A percentile compares a stretch with the other conserved stretches of the same genome.
These are phyloP conservation scores for Drosophila monieri DNA, from an alignment of 2,888 invertebrate genomes.

Conservation along the genomic window DNA sequence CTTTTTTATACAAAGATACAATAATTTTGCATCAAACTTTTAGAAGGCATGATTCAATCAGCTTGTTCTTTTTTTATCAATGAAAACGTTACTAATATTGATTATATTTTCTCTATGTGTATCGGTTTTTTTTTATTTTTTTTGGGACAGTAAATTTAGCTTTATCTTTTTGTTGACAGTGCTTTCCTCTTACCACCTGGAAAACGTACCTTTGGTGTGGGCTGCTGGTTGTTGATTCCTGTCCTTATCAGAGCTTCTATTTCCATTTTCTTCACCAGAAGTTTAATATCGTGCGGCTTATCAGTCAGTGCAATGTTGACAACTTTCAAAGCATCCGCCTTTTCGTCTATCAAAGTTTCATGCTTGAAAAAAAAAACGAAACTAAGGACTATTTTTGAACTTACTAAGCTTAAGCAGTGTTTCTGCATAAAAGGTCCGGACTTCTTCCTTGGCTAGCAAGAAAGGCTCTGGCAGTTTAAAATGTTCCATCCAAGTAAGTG, in stretches of 20 bases:
- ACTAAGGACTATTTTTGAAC: constrained; percentile 8
- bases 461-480: constrained; percentile 24
- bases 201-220: constrained; percentile 1
- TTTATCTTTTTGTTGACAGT: not conserved
- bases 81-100: not conserved
- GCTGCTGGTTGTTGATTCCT: constrained; percentile 17
- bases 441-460: constrained; percentile 34
- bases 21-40: not conserved
- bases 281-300: constrained; percentile 49
- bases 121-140: not conserved
- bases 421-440: constrained; percentile 71
- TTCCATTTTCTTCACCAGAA: constrained; percentile 60
- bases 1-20: no score
- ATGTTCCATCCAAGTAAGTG: constrained; percentile 47
- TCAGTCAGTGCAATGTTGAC: constrained; percentile 52
- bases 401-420: constrained; percentile 71
- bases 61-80: not conserved
- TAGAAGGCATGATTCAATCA: not conserved
- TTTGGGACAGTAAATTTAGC: constrained; percentile 11
- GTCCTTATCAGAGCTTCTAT: constrained; percentile 63
- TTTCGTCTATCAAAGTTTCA: constrained; percentile 38
- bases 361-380: not conserved
- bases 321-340: constrained; percentile 60
- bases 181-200: constrained; percentile 11
- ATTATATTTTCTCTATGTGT: no score